Evolutionary conservation across 2,797 vertebrate species (phyloP).

Genomic region (Rhincodon typus): DNA sequence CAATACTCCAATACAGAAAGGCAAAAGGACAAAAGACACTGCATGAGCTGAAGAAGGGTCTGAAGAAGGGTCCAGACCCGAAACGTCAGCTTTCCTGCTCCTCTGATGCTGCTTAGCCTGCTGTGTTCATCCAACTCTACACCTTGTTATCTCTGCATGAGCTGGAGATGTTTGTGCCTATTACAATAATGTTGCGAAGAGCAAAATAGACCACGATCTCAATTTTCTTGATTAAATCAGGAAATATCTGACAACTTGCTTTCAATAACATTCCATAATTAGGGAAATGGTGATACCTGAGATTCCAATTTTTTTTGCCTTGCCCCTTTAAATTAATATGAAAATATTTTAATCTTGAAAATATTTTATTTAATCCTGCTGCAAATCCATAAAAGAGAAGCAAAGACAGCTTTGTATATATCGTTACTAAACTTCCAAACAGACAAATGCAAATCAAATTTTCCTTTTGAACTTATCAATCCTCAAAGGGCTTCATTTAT

Average conservation of each 20-base stretch:
- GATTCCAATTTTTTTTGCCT: neutral
- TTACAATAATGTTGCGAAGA: neutral
- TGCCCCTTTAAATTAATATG: neutral
- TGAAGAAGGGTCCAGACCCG: too few species aligned
- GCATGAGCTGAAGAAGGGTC: neutral
- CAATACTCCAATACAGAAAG: neutral
- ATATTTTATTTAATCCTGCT: neutral
- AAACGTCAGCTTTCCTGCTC: too few species aligned
- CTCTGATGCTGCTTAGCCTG: too few species aligned
- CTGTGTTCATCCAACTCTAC: too few species aligned
- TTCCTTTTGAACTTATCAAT: neutral
- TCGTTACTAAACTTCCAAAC: neutral
- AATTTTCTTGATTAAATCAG: neutral
- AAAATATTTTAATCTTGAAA: neutral
- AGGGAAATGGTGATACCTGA: neutral
- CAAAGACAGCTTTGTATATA: neutral
- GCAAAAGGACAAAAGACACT: neutral
- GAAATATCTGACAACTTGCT: neutral
- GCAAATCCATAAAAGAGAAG: neutral
- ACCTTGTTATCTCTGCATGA: neutral
- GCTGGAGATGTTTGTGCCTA: neutral
- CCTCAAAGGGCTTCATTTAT: neutral
- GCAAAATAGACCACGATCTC: neutral
- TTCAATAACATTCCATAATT: neutral
- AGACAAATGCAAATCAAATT: neutral